These are phyloP conservation scores for Lampris incognitus DNA, from an alignment of 2,113 vertebrate species.

Conservation along the genomic window DNA sequence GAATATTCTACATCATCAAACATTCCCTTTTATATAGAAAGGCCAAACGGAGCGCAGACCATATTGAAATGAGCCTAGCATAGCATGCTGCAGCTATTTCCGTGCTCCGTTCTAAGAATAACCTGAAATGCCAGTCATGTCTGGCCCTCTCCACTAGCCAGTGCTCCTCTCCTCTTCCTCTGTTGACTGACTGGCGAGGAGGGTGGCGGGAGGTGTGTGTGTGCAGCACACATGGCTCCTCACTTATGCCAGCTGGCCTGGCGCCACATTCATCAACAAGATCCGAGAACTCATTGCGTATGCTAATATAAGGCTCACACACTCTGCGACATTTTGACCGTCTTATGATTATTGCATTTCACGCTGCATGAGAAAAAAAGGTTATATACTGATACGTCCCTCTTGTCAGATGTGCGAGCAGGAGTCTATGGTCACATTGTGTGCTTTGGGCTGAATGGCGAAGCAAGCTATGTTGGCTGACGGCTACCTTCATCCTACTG, in stretches of 20 bases:
- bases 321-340: too few relatives aligned
- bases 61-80: background rate
- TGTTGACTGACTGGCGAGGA: background rate
- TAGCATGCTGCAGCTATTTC: background rate
- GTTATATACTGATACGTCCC: too few relatives aligned
- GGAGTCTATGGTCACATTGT: too few relatives aligned
- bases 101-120: conserved; percentile 64
- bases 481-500: too few relatives aligned
- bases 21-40: conserved; percentile 2
- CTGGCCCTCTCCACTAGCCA: background rate
- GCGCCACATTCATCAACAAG: background rate
- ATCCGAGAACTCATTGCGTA: background rate
- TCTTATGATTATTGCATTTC: too few relatives aligned
- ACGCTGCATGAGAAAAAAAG: too few relatives aligned
- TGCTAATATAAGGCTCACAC: background rate
- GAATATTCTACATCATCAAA: background rate
- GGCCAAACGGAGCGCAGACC: background rate
- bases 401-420: too few relatives aligned
- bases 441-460: too few relatives aligned
- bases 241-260: background rate
- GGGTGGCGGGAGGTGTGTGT: background rate
- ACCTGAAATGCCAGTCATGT: conserved; percentile 60
- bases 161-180: conserved; percentile 9
- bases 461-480: too few relatives aligned
- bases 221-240: conserved; percentile 6